Percentiles rank a stretch among this genome's conserved stretches.
Evolutionary conservation across 2,888 invertebrate species (phyloP).

Genomic region (Hydriomena furcata): DNA sequence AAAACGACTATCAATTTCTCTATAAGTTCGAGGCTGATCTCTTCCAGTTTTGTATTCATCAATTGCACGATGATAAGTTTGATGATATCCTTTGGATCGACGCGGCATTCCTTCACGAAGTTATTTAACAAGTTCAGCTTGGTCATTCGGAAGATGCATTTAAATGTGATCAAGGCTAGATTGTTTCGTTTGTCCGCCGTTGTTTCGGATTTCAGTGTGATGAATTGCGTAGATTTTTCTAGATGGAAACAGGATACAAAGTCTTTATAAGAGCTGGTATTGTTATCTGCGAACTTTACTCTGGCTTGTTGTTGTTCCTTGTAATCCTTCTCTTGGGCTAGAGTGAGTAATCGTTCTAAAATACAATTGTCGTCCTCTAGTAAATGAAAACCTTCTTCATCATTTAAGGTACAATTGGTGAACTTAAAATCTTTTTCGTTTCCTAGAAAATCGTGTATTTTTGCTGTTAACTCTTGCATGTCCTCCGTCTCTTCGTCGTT

Average conservation of each 20-base stretch:
- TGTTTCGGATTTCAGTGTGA: constrained; percentile 56
- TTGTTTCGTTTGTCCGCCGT: constrained; percentile 57
- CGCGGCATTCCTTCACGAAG: constrained; percentile 56
- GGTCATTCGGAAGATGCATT: constrained; percentile 73
- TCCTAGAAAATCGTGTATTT: constrained; percentile 47
- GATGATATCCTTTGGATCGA: constrained; percentile 86
- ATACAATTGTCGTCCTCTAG: constrained; percentile 84
- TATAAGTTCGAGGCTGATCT: constrained; percentile 83
- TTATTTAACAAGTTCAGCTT: constrained; percentile 50
- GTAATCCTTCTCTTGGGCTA: constrained; percentile 77
- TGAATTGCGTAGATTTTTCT: constrained; percentile 53
- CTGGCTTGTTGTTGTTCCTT: constrained; percentile 68
- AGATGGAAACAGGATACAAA: constrained; percentile 82
- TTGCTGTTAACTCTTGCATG: constrained; percentile 53
- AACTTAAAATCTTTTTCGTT: constrained; percentile 43
- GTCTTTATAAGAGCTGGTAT: constrained; percentile 76
- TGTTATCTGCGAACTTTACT: constrained; percentile 84
- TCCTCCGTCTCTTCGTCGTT: constrained; percentile 61
- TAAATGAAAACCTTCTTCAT: constrained; percentile 63
- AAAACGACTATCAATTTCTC: constrained; percentile 87
- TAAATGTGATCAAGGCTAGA: constrained; percentile 63
- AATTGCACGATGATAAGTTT: constrained; percentile 88
- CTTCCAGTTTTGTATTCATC: constrained; percentile 85
- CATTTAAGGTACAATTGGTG: constrained; percentile 34
- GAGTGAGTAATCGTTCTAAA: constrained; percentile 85